Percentiles rank a stretch among this genome's conserved stretches.
These are phyloP conservation scores for Patella vulgata DNA, from an alignment of 1,140 invertebrate species.

Conservation along the genomic window DNA sequence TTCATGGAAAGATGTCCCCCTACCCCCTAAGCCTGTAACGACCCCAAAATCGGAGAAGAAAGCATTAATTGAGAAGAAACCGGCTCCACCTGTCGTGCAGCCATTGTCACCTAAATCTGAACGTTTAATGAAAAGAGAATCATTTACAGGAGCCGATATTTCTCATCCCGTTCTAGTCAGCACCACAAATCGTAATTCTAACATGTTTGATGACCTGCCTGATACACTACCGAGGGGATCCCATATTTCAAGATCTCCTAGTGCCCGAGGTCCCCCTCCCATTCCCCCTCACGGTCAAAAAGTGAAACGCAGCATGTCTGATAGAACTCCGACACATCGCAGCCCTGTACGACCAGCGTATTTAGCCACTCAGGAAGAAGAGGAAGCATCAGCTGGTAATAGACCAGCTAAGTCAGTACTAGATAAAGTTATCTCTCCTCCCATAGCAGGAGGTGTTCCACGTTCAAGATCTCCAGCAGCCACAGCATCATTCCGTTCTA, in stretches of 20 bases:
- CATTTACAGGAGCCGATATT: conserved; percentile 32
- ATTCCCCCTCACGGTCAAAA: conserved; percentile 4
- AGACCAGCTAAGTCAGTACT: neutral
- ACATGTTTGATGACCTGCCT: conserved; percentile 29
- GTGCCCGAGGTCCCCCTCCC: conserved; percentile 5
- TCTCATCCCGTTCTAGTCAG: conserved; percentile 39
- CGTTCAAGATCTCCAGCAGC: too few species aligned
- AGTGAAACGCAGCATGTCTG: conserved; percentile 2
- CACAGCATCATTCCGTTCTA: neutral
- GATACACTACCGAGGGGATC: conserved; percentile 16
- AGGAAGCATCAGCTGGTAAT: neutral
- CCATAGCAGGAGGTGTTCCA: too few species aligned
- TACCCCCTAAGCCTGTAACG: conserved; percentile 6
- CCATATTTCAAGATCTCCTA: neutral
- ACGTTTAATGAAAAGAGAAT: conserved; percentile 26
- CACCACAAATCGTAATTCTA: conserved; percentile 40
- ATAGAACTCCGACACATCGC: neutral
- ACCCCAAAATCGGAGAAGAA: conserved; percentile 11
- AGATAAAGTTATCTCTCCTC: too few species aligned
- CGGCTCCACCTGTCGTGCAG: conserved; percentile 5
- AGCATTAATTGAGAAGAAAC: conserved; percentile 6
- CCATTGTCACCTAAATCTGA: conserved; percentile 1
- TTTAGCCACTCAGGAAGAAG: conserved; percentile 2
- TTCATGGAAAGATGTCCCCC: conserved; percentile 6
- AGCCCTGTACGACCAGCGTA: conserved; percentile 1